These are phyloP conservation scores for Eira barbara DNA, from an alignment of 2,113 vertebrate species.

Conservation along the genomic window DNA sequence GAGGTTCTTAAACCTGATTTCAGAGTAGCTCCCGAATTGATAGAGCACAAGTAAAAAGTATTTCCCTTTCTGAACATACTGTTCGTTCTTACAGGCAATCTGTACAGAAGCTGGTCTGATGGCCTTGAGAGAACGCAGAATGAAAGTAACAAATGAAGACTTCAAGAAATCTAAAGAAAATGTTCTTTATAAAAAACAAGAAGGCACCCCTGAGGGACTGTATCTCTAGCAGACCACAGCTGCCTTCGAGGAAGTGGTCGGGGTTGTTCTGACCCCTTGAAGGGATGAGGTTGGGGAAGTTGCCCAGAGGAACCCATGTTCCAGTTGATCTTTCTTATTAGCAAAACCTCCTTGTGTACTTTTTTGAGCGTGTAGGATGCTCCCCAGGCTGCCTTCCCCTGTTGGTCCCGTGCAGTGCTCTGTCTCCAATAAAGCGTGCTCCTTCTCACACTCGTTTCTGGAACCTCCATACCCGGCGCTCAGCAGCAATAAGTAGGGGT, in stretches of 20 bases:
- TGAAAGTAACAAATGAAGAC: conserved; percentile 99
- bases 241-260: neutral
- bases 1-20: neutral
- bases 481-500: neutral
- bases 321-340: neutral
- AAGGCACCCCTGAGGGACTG: conserved; percentile 96
- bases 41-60: neutral
- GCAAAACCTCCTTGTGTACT: neutral
- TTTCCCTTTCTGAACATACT: neutral
- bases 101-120: conserved; percentile 98
- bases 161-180: conserved; percentile 99
- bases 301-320: neutral
- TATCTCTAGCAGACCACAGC: conserved; percentile 80
- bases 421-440: conserved; percentile 78
- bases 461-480: fast-evolving
- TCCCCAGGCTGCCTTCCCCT: neutral
- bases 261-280: neutral
- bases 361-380: neutral
- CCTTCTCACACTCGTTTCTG: conserved; percentile 47
- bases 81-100: conserved; percentile 89
- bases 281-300: neutral
- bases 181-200: conserved; percentile 98
- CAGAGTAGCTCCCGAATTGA: neutral
- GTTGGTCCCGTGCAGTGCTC: conserved; percentile 39
- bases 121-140: conserved; percentile 95